Evolutionary conservation across 2,113 vertebrate genomes (phyloP), one percentile per base, ranked within the genome.

Genomic region (Sula dactylatra): DNA sequence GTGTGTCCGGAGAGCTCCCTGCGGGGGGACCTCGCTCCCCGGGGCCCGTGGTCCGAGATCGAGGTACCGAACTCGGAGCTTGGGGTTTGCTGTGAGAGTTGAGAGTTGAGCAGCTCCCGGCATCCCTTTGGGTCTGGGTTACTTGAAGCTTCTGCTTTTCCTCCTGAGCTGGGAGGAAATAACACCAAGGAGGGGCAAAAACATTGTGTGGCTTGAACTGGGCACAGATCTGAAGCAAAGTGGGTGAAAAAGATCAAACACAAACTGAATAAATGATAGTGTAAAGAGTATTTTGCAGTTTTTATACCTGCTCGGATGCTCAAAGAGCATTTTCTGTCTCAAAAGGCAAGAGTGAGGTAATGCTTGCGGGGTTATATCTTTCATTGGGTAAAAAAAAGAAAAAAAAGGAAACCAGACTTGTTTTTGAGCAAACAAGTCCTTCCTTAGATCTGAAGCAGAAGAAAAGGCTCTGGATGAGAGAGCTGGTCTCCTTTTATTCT

Each of bases 1-100:
- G 11, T 3, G 38, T 29, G 44, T 13, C 38, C 2, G 0, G 14
- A 21, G 69, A 29, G 54, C 74, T 64, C 6, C 0, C 34, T 8
- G 8, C 0, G 4, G 45, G 40, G 36, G 18, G 1, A 38, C 16
- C 6, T 31, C 0, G 2, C 32, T 40, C 45, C 45, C 11, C 0
- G 3, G 29, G 44, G 2, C 2, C 0, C 0, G 1, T 4, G 12
- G 3, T 27, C 10, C 38, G 27, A 25, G 52, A 3, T 50, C 5
- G 6, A 58, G 55, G 20, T 27, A 5, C 34, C 81, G 22, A 7
- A 9, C 17, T 10, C 31, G 2, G 67, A 22, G 13, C 9, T 5
- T 29, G 54, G 29, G 19, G 5, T 16, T 47, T 32, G 20, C 40
- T 47, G 5, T 0, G 4, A 49, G 17, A 40, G 52, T 10, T 65